Evolutionary conservation across 30 jellyfish, hydroid and myxozoan genomes (phyloP), one percentile per base, ranked within the genome.

Genomic region (Hydractinia echinata): DNA sequence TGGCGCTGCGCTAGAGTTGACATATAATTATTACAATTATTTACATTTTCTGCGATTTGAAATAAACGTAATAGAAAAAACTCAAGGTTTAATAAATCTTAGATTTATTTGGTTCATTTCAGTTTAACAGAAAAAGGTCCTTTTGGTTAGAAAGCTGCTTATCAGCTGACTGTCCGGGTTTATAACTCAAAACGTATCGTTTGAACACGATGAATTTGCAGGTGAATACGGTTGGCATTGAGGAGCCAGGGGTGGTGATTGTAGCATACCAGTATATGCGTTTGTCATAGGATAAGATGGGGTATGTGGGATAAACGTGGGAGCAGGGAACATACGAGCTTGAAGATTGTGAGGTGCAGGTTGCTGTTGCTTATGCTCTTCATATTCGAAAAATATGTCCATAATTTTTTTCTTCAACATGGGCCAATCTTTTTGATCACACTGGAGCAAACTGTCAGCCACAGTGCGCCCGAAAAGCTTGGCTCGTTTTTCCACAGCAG

Each of bases 1-100:
- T 71, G 81, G 81, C 39, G 61, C 1, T n/a, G 61, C 18, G 81
- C 81, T n/a, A 71, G 81, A 0, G 67, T 71, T 71, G 81, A 71
- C 53, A 71, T 71, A 7, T 71, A 71, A 71, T n/a, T 14, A 71
- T n/a, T n/a, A n/a, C n/a, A n/a, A n/a, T n/a, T n/a, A n/a, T n/a
- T n/a, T n/a, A n/a, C n/a, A n/a, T n/a, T n/a, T n/a, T n/a, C n/a
- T n/a, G n/a, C n/a, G n/a, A n/a, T n/a, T n/a, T n/a, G n/a, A n/a
- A n/a, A n/a, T n/a, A n/a, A n/a, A n/a, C n/a, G n/a, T n/a, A n/a
- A n/a, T n/a, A n/a, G n/a, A n/a, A n/a, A n/a, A n/a, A n/a, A n/a
- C n/a, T n/a, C n/a, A n/a, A n/a, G n/a, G n/a, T n/a, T n/a, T n/a
- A n/a, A n/a, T n/a, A n/a, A n/a, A n/a, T n/a, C n/a, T n/a, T n/a